Evolutionary conservation across 2,888 invertebrate genomes (phyloP), one percentile per base, ranked within the genome.

Genomic region (Phalera bucephala): DNA sequence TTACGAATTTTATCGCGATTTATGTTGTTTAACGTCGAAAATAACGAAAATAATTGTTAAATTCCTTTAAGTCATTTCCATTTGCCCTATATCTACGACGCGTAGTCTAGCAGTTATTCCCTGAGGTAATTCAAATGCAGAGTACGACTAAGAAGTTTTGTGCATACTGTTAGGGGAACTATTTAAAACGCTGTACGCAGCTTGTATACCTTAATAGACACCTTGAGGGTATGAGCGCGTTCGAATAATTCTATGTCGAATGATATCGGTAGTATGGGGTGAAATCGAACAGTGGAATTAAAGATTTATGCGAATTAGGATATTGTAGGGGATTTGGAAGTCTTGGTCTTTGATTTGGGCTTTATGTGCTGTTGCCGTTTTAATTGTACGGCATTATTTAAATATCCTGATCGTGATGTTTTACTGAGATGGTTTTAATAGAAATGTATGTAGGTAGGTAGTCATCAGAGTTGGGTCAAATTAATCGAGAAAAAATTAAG

Each of bases 121-220:
- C 75, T 35, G 52, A 74, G 83, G 86, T 79, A 77, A 82, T 86
- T 83, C 66, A 60, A 64, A 81, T 83, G 83, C 83, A 74, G 71
- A 71, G 68, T 67, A 58, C 70, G 68, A 59, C 67, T 77, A 73
- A 72, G 75, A 81, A 85, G 78, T 85, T 84, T 70, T 65, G 72
- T 77, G 78, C 78, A 80, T 72, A 69, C 62, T 62, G 73, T 58
- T 64, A 59, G 74, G 77, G 76, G 75, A 74, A 80, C 80, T 76
- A 72, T 75, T 77, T 61, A 64, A 53, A 70, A 73, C 72, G 72
- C 58, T 72, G 64, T 69, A 67, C 64, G 60, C 40, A 29, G 36
- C 60, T 66, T 70, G 75, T 80, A 64, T 69, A 70, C 64, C 67
- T 60, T 86, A 80, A 84, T 79, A 75, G 80, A 67, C 67, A 69